Evolutionary conservation across 1,140 invertebrate genomes (phyloP), one percentile per base, ranked within the genome.

Genomic region (Drosophila athabasca): DNA sequence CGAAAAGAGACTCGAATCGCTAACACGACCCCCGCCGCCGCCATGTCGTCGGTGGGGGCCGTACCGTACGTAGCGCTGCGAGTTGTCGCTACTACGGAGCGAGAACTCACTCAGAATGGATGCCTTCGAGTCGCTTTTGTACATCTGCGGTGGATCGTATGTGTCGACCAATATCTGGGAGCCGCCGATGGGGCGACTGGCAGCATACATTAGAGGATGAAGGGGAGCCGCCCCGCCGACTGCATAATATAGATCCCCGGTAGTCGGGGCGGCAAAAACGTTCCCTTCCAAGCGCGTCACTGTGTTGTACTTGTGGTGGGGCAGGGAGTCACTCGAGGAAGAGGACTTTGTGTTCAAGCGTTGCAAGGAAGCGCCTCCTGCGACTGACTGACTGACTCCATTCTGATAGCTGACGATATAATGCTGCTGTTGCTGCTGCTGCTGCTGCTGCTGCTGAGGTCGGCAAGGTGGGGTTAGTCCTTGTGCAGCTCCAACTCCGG

Each of bases 41-140:
- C 72, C 78, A 22, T 78, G 67, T 1, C 74, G 50, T 1, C 72
- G 66, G 39, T 78, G 73, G 3, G 77, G 78, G 50, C 35, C 35
- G 35, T 85, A 83, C 0, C 88, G 88, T 0, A 68, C 51, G 22
- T 84, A 85, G 9, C 88, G 83, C 51, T 91, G 90, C 3, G 89
- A 91, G 9, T 81, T 91, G 8, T 92, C 90, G 60, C 87, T 91
- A 61, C 90, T 91, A 3, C 90, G 66, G 6, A 91, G 49, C 5
- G 91, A 92, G 45, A 90, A 91, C 15, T 92, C 91, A 46, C 91
- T 92, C 0, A 91, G 43, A 9, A 92, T 92, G 1, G 91, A 92
- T 3, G 88, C 90, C 6, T 73, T 79, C 0, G 91, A 92, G 54
- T 92, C 91, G 44, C 89, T 91, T 43, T 92, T 92, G 51, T 92